These are phyloP conservation scores for Sthenelais limicola DNA, from an alignment of 2,888 invertebrate species.

Conservation along the genomic window DNA sequence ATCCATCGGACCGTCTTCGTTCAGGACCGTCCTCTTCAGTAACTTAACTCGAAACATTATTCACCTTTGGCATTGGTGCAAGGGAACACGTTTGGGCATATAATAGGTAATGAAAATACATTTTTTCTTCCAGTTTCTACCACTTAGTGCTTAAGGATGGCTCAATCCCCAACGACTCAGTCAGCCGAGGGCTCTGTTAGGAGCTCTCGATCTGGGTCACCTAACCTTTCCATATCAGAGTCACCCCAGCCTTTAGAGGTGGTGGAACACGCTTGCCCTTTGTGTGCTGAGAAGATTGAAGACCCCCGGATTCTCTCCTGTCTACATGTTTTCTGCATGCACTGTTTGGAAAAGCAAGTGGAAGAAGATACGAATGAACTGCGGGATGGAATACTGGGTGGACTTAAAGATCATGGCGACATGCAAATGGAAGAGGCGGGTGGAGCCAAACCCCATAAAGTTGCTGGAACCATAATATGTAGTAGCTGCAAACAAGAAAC, in stretches of 20 bases:
- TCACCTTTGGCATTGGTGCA: too few relatives aligned
- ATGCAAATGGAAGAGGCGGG: conserved; percentile 76
- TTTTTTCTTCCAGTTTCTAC: too few relatives aligned
- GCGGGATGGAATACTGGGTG: neutral
- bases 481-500: conserved; percentile 87
- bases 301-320: conserved; percentile 91
- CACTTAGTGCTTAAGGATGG: too few relatives aligned
- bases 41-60: too few relatives aligned
- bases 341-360: conserved; percentile 88
- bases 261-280: conserved; percentile 54
- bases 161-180: too few relatives aligned
- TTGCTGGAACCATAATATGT: conserved; percentile 65
- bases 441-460: conserved; percentile 49
- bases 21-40: too few relatives aligned
- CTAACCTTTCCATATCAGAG: too few relatives aligned
- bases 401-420: neutral
- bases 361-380: neutral
- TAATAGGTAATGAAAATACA: too few relatives aligned
- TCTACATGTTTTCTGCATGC: conserved; percentile 95
- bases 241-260: neutral
- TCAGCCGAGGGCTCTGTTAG: too few relatives aligned
- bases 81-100: too few relatives aligned
- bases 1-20: too few relatives aligned
- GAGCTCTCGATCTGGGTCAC: too few relatives aligned
- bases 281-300: conserved; percentile 77